Evolutionary conservation across 2,888 invertebrate species (phyloP).

Genomic region (Anthrax anthrax): DNA sequence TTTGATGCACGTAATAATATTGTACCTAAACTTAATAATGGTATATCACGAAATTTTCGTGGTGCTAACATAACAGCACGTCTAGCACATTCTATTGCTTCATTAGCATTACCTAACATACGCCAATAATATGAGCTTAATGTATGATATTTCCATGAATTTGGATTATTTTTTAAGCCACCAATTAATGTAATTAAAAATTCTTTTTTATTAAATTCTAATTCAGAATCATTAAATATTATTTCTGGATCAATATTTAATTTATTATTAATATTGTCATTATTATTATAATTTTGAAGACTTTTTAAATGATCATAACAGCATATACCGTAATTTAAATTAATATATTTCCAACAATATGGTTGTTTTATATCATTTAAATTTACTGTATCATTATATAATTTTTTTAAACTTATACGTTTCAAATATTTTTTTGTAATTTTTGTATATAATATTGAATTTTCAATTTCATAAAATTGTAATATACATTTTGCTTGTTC

Average conservation of each 20-base stretch:
- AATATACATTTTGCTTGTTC: conserved; percentile 29
- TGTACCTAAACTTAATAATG: conserved; percentile 28
- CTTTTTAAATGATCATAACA: too few species aligned
- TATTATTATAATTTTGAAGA: too few species aligned
- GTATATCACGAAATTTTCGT: conserved; percentile 23
- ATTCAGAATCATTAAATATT: conserved; percentile 14
- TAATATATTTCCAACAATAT: too few species aligned
- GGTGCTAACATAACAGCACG: conserved; percentile 26
- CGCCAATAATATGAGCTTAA: conserved; percentile 32
- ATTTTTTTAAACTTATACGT: too few species aligned
- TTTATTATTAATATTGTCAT: too few species aligned
- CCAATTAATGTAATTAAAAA: conserved; percentile 17
- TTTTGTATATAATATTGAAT: too few species aligned
- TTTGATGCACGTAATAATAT: conserved; percentile 27
- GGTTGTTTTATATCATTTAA: too few species aligned
- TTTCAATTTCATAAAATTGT: conserved; percentile 24
- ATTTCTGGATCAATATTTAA: conserved; percentile 19
- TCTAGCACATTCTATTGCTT: conserved; percentile 29
- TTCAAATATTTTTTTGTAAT: too few species aligned
- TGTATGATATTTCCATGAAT: conserved; percentile 30
- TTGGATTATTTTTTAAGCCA: conserved; percentile 21
- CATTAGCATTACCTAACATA: conserved; percentile 25
- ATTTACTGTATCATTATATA: too few species aligned
- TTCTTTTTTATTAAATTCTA: conserved; percentile 19
- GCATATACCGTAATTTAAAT: too few species aligned